Base-by-base conservation (phyloP, 2,888 invertebrate species). In the Phytoseiulus persimilis region DNA sequence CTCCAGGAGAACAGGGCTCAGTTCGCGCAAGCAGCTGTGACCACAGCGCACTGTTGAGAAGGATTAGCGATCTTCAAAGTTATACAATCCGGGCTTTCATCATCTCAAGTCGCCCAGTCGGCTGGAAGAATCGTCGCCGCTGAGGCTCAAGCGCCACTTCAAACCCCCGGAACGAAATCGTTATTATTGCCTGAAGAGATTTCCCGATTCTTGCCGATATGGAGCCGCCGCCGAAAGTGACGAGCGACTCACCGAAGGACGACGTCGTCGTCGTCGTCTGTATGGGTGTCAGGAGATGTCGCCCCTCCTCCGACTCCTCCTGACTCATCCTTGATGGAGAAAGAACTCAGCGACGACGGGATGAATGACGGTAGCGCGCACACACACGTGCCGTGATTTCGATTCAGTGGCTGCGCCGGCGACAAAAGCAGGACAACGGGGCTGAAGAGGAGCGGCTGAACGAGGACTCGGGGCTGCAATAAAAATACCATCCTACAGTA, bases 51-150 rank as follows among this genome's bases (percentile, higher is more conserved):
- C 39, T 39, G 33, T 32, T 45, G 31, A 33, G 32, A 45, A 45
- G 87, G 87, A 87, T 87, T 87, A 87, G 87, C 87, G 87, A 87
- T 87, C 87, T 33, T 87, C 18, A 87, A 87, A 87, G 87, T 87
- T 87, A 32, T 32, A 87, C 33, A 83, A 83, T 83, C 83, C 83
- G 11, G 32, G 32, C 83, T 33, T 33, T 33, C 83, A 33, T 33
- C 65, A 65, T 65, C 65, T 65, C 65, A 65, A 65, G 65, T 65
- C 65, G 65, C 65, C 18, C 65, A 65, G 65, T 65, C 65, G 65
- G 65, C 65, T 65, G 65, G 65, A 65, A 65, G 65, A 65, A 65
- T 65, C 65, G 65, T 65, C 65, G 65, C 28, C 65, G 28, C 18
- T 23, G 65, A 18, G 65, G 65, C 65, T 65, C 65, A 65, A 65